Percentiles rank a stretch among this genome's conserved stretches.
Evolutionary conservation across 1,140 invertebrate genomes (phyloP).

Genomic region (Triops cancriformis): DNA sequence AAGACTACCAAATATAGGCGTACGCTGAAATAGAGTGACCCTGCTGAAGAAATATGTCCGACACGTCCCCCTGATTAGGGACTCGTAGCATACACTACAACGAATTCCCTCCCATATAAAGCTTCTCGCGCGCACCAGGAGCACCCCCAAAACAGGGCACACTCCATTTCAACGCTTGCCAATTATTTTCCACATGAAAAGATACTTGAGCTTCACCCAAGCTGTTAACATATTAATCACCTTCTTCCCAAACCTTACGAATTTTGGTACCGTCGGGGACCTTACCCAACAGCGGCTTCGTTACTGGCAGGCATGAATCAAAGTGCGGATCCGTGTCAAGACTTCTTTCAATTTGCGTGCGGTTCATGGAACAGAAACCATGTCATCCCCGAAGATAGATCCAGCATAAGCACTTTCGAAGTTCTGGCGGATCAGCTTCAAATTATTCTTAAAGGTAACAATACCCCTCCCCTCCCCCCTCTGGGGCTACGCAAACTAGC

Average conservation of each 20-base stretch:
- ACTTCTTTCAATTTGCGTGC: constrained; percentile 85
- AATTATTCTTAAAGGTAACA: constrained; percentile 62
- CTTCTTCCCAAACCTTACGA: constrained; percentile 13
- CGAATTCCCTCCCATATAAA: constrained; percentile 20
- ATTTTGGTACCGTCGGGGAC: not conserved
- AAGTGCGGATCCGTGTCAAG: constrained; percentile 66
- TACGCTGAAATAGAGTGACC: not conserved
- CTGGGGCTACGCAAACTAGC: not conserved
- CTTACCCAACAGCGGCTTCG: constrained; percentile 57
- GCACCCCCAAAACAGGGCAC: not conserved
- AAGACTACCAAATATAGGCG: constrained; percentile 5
- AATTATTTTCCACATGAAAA: constrained; percentile 18
- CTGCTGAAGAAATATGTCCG: not conserved
- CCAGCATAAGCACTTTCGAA: constrained; percentile 81
- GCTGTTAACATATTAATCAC: constrained; percentile 21
- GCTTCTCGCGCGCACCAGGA: not conserved
- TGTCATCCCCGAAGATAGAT: constrained; percentile 78
- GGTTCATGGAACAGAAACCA: constrained; percentile 74
- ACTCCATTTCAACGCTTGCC: constrained; percentile 3
- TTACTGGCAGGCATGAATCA: constrained; percentile 75
- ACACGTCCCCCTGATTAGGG: not conserved
- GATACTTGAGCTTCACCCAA: constrained; percentile 12
- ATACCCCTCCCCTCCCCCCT: not conserved
- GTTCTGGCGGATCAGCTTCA: constrained; percentile 78
- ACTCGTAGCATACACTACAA: constrained; percentile 22